Base-by-base conservation (phyloP, 2,113 vertebrate species). In the Nothocercus nigrocapillus region DNA sequence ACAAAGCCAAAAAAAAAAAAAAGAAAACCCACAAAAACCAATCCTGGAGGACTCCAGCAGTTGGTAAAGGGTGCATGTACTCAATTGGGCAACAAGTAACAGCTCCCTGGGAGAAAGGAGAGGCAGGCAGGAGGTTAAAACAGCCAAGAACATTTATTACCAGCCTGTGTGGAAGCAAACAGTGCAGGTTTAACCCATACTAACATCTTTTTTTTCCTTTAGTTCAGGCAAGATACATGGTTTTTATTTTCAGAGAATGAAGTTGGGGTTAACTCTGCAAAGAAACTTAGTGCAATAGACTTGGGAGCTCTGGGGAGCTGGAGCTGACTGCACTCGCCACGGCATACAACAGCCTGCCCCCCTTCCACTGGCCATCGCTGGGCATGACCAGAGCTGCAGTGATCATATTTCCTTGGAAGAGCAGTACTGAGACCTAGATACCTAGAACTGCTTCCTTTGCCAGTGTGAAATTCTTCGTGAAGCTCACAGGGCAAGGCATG, bases 241-340 rank as follows among this genome's bases (percentile, higher is more conserved):
- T 53, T 93, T 88, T 69, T 82, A 44, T 82, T 66, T 81, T 44
- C 3, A 42, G 63, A 66, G 36, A 78, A 81, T 49, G 15, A 74
- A 28, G 5, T 14, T 73, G 61, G 84, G 30, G 20, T 70, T 63
- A 70, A 30, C n/a, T 30, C 28, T 67, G 15, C n/a, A 63, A 62
- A 85, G 54, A 85, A 80, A 76, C 11, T 49, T 25, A 66, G 18
- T 49, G 54, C 85, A 82, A 64, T 58, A 30, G 5, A 9, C 51
- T 72, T 51, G 32, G 49, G 64, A 82, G 18, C 9, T 86, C 22
- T 69, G 59, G 11, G 79, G 38, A 66, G 25, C 81, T 70, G 30
- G 15, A 30, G 17, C 25, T 88, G 18, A 66, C 59, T 18, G 32
- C 63, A 6, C 34, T 44, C 70, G 77, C 38, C 38, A 28, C 19